Base-by-base conservation (phyloP, 1,140 invertebrate genomes). In the Pseudachorutes palmiensis region DNA sequence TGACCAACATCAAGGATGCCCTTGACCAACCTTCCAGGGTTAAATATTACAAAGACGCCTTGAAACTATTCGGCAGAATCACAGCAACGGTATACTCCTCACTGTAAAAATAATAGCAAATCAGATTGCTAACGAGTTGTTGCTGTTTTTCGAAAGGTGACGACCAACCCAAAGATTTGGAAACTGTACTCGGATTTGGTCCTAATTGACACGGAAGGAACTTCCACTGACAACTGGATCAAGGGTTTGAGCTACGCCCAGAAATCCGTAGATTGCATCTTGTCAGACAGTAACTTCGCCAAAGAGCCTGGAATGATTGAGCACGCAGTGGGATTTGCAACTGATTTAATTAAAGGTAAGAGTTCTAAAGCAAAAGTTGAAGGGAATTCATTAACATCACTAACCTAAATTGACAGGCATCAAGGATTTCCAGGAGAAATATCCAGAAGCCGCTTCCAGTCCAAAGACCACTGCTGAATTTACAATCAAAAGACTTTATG, bases 1-100 rank as follows among this genome's bases (percentile, higher is more conserved):
- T 83, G 3, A 80, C 88, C 45, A 82, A 89, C 69, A 76, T 84
- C 28, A 75, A 78, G 9, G 87, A 89, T 75, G 77, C 80, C 2
- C 77, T 84, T 60, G 83, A 82, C 1, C 79, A 81, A 62, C 75
- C 81, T 64, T 74, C 81, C 2, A 78, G 78, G 0, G 33, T 49
- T 82, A 80, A 32, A 22, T 75, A 80, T 9, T 75, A 74, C 64
- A 84, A 86, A 71, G 84, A 86, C 73, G 78, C 85, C 0, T 77
- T 88, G 24, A 84, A 91, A 75, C 81, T 97, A 29, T 86, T 97
- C 76, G 92, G 90, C 1, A 83, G 89, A 67, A 83, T 96, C 29
- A 90, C 90, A 28, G 79, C 80, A 24, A 80, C 83, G 1, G 76
- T 85, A 64, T 81, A 84, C 55, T 41, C 5, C 31, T 24, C 9